Conservation (phyloP, 23 tunicate genomes). For the Trididemnum miniatum region DNA sequence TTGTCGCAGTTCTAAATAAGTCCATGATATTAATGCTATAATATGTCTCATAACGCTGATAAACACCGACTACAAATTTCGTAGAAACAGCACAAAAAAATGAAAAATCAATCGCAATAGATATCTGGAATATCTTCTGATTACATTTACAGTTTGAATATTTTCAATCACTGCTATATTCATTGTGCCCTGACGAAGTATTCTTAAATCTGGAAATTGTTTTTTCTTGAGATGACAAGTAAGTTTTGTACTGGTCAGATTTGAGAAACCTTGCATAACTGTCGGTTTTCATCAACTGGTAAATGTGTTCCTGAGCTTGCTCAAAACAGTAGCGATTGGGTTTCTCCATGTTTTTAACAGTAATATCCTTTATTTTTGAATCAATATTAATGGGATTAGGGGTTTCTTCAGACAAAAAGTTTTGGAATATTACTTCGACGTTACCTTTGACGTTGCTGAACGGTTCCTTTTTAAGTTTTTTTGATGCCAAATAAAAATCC, state of each 20-base stretch:
- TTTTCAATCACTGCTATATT: too few relatives aligned
- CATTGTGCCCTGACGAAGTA: too few relatives aligned
- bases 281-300: constrained; percentile 89
- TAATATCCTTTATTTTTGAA: constrained; percentile 76
- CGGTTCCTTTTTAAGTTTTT: constrained; percentile 59
- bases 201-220: not conserved
- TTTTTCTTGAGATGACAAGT: not conserved
- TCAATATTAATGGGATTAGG: constrained; percentile 84
- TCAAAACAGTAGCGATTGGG: constrained; percentile 88
- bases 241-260: constrained; percentile 80
- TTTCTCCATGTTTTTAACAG: constrained; percentile 66
- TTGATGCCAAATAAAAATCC: constrained; percentile 84
- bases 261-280: constrained; percentile 93
- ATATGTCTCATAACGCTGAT: too few relatives aligned
- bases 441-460: constrained; percentile 45
- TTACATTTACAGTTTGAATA: too few relatives aligned
- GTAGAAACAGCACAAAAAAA: too few relatives aligned
- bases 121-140: too few relatives aligned
- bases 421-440: constrained; percentile 51
- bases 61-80: too few relatives aligned
- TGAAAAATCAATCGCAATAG: too few relatives aligned
- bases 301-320: constrained; percentile 96
- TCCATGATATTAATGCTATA: too few relatives aligned
- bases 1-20: too few relatives aligned
- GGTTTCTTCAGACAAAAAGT: constrained; percentile 72